Base-by-base conservation (phyloP, 2,113 vertebrate genomes). In the Stegastes partitus region DNA sequence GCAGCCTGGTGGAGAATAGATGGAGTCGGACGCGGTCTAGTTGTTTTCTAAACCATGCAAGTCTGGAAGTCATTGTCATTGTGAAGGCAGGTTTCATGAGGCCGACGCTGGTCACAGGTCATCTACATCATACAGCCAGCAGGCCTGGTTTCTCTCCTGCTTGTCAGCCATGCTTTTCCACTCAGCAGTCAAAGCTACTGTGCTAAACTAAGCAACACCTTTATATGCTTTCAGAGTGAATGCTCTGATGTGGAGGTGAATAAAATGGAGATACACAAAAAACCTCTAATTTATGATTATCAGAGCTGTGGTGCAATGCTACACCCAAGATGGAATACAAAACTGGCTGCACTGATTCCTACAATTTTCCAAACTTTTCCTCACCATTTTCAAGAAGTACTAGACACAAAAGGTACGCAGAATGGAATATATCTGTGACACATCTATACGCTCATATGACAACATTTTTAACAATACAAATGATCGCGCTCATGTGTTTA, bases 21-120 rank as follows among this genome's bases (percentile, higher is more conserved):
- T 65, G 74, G 62, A 45, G 64, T 18, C 12, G 3, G 80, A 78
- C 26, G 54, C 12, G 72, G 59, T 79, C 83, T 31, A 68, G 68
- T 81, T 81, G 71, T 76, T 79, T 79, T 77, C 55, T 87, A 74
- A 79, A 83, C 53, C 82, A 71, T 68, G 65, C 68, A 68, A 81
- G 68, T 82, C 83, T 88, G 79, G 74, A 86, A 88, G 83, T 82
- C 56, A 74, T 85, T 83, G 75, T 83, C 51, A 78, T 14, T 61
- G 75, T 61, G 68, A 87, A 70, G 7, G 73, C 79, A 26, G 57
- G 64, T 59, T 83, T 72, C 69, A 79, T 16, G 26, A 81, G 63
- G 56, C 79, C 0, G 23, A 39, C 21, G 49, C 7, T 64, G 77
- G 85, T 87, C 84, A 88, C 77, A 74, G 82, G 81, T 85, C 84